phyloP scores from a whole-genome alignment of 2,113 vertebrate genomes.

The Myrmecophaga tridactyla region DNA sequence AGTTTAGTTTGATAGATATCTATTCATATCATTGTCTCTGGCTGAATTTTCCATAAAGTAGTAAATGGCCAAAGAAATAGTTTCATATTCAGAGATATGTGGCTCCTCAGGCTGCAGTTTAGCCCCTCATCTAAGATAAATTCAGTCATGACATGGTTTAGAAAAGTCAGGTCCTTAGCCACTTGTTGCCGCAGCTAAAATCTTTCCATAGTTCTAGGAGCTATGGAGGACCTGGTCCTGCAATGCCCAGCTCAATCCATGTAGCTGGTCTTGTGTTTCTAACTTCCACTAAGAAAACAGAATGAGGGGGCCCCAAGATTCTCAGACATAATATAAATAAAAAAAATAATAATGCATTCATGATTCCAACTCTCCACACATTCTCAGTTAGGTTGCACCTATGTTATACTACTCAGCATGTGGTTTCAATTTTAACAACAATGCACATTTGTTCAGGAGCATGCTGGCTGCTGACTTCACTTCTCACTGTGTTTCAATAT shows the following conservation, averaged over 20 bases:
- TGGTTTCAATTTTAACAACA: conserved; percentile 86
- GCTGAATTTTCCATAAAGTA: conserved; percentile 71
- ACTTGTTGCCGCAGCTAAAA: conserved; percentile 53
- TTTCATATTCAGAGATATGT: conserved; percentile 58
- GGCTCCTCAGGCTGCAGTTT: conserved; percentile 59
- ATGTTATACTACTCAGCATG: conserved; percentile 79
- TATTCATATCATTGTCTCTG: conserved; percentile 43
- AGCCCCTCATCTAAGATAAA: conserved; percentile 60
- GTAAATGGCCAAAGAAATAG: conserved; percentile 74
- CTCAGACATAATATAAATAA: conserved; percentile 76
- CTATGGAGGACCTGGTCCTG: conserved; percentile 67
- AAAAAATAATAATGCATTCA: conserved; percentile 64
- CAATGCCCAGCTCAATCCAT: conserved; percentile 60
- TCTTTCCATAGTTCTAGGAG: conserved; percentile 51
- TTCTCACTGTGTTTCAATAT: conserved; percentile 63
- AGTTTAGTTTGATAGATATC: conserved; percentile 27
- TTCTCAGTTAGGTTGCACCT: conserved; percentile 72
- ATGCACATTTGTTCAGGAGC: conserved; percentile 79
- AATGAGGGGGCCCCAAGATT: conserved; percentile 55
- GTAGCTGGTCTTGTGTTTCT: conserved; percentile 43
- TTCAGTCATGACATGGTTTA: conserved; percentile 68
- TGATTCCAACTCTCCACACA: conserved; percentile 75
- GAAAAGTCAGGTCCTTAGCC: conserved; percentile 61
- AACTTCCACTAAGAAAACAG: conserved; percentile 69
- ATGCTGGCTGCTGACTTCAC: conserved; percentile 57